These are phyloP conservation scores for Andrena praecox DNA, from an alignment of 2,888 invertebrate species.

Conservation along the genomic window DNA sequence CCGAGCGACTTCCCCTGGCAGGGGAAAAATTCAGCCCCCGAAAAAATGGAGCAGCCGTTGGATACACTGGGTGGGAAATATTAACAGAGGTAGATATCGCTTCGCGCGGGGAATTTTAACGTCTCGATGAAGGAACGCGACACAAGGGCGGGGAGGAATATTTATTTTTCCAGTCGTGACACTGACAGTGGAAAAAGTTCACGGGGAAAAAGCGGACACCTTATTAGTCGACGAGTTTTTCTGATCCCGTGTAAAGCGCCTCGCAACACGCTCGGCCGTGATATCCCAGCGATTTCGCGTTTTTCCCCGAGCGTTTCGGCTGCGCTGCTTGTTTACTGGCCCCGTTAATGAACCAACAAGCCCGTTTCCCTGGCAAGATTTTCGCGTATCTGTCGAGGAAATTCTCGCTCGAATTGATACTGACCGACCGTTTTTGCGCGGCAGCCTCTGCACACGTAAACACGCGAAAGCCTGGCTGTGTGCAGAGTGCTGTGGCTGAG, in stretches of 20 bases:
- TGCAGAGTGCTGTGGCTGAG: background rate
- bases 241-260: background rate
- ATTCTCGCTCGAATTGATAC: slow-evolving; percentile 40
- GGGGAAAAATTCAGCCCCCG: background rate
- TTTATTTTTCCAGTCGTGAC: background rate
- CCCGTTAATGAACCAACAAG: slow-evolving; percentile 41
- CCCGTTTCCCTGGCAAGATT: background rate
- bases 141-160: background rate
- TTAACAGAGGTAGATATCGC: background rate
- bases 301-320: slow-evolving; percentile 2
- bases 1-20: background rate
- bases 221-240: slow-evolving; percentile 23
- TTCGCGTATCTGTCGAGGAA: background rate
- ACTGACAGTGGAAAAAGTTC: background rate
- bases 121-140: too few species aligned
- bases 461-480: background rate
- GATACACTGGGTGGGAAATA: background rate
- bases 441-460: background rate
- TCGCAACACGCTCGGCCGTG: background rate
- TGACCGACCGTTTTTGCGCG: background rate
- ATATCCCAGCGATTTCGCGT: slow-evolving; percentile 4
- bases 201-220: background rate
- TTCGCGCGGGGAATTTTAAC: too few species aligned
- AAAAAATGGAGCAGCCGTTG: background rate
- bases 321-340: slow-evolving; percentile 21